Percentiles rank a stretch among this genome's conserved stretches.
phyloP scores from a whole-genome alignment of 53 echinoderm and acorn worm genomes.

The Antedon mediterranea region DNA sequence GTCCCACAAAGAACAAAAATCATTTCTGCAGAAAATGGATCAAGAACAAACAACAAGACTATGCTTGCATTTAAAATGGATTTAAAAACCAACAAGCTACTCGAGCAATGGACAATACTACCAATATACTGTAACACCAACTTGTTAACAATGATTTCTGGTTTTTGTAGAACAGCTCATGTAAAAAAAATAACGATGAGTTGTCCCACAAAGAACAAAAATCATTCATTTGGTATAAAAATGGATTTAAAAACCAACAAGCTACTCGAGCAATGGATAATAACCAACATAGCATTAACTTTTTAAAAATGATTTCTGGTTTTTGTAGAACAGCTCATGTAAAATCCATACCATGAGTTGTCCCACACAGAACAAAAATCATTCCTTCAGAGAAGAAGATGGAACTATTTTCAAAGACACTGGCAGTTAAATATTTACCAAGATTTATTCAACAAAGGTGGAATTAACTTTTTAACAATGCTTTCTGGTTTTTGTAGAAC shows the following conservation, averaged over 20 bases:
- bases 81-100: too few species aligned
- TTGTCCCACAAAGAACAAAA: slow-evolving; percentile 99
- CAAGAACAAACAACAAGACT: too few species aligned
- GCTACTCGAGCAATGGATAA: too few species aligned
- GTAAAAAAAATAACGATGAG: slow-evolving; percentile 56
- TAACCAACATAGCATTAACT: too few species aligned
- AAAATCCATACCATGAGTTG: slow-evolving; percentile 67
- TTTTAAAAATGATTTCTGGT: slow-evolving; percentile 59
- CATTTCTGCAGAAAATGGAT: background rate
- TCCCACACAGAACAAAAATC: slow-evolving; percentile 99
- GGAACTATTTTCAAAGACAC: too few species aligned
- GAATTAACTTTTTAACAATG: slow-evolving; percentile 20
- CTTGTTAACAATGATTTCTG: slow-evolving; percentile 45
- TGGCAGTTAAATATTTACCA: too few species aligned
- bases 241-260: too few species aligned
- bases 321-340: slow-evolving; percentile 99
- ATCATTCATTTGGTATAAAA: too few species aligned
- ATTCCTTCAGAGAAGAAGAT: background rate
- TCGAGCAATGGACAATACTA: too few species aligned
- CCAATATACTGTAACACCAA: too few species aligned
- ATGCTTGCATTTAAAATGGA: too few species aligned
- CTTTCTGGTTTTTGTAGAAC: slow-evolving; percentile 97
- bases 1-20: slow-evolving; percentile 99
- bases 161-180: slow-evolving; percentile 99
- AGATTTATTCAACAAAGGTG: too few species aligned